These are phyloP conservation scores for Diacarnus erythraeanus DNA, from an alignment of 37 sponge, comb jelly and placozoan species.

Conservation along the genomic window DNA sequence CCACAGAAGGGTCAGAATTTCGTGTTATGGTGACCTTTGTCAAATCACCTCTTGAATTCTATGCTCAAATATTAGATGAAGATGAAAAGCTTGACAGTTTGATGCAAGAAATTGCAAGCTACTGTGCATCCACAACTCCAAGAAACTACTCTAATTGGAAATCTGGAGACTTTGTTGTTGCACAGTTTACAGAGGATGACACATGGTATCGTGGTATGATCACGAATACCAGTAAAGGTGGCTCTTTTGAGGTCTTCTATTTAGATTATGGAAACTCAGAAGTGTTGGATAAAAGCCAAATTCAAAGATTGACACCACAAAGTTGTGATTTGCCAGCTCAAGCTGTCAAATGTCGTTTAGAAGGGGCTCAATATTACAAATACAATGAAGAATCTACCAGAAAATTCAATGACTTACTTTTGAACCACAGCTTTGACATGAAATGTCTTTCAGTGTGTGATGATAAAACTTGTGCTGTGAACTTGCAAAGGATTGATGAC, in stretches of 20 bases:
- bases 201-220: conserved; percentile 74
- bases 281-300: neutral
- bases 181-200: conserved; percentile 63
- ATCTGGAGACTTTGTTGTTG: conserved; percentile 8
- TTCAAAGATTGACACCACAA: conserved; percentile 11
- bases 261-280: conserved; percentile 85
- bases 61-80: conserved; percentile 43
- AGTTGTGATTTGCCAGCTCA: conserved; percentile 40
- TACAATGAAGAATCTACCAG: neutral
- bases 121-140: neutral
- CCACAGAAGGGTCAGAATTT: conserved; percentile 5
- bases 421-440: conserved; percentile 39
- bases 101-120: conserved; percentile 32
- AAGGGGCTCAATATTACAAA: conserved; percentile 17
- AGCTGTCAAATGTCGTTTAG: conserved; percentile 42
- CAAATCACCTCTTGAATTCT: conserved; percentile 52
- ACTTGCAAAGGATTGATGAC: conserved; percentile 6
- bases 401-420: conserved; percentile 15
- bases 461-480: conserved; percentile 3
- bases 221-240: neutral
- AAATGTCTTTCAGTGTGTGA: conserved; percentile 10
- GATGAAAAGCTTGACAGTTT: conserved; percentile 46
- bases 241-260: conserved; percentile 34
- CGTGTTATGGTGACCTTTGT: conserved; percentile 41
- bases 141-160: neutral